A percentile compares a stretch with the other conserved stretches of the same genome.
phyloP scores from a whole-genome alignment of 30 jellyfish, hydroid and myxozoan genomes.

The Hydractinia echinata region DNA sequence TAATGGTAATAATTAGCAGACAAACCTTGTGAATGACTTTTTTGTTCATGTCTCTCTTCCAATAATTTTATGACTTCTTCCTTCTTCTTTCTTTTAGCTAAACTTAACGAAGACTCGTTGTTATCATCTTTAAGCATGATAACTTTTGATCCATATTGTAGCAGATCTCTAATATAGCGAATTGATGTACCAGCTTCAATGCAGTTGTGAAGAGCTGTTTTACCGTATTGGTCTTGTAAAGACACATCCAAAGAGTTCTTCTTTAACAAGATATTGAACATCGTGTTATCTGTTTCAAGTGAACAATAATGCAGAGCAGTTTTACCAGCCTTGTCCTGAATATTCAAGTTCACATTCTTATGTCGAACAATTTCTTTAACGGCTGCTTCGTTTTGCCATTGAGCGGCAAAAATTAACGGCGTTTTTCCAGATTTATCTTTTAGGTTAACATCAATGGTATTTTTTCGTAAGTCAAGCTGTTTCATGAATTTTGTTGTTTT shows the following conservation, averaged over 20 bases:
- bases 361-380: not conserved
- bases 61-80: no score
- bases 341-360: not conserved
- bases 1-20: no score
- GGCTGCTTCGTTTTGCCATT: not conserved
- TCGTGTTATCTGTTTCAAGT: not conserved
- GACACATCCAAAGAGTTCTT: not conserved
- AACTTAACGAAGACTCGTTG: no score
- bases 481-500: no score
- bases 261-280: not conserved
- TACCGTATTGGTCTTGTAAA: not conserved
- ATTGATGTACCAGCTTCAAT: no score
- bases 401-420: not conserved
- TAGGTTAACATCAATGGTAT: not conserved
- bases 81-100: no score
- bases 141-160: no score
- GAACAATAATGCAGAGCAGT: conserved; percentile 12
- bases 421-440: conserved; percentile 1
- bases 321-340: not conserved
- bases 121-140: no score
- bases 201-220: not conserved
- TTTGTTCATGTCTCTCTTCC: no score
- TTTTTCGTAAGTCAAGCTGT: not conserved
- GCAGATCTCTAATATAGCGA: no score
- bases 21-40: no score